Base-by-base conservation (phyloP, 2,888 invertebrate species). In the Galerucella nymphaeae region DNA sequence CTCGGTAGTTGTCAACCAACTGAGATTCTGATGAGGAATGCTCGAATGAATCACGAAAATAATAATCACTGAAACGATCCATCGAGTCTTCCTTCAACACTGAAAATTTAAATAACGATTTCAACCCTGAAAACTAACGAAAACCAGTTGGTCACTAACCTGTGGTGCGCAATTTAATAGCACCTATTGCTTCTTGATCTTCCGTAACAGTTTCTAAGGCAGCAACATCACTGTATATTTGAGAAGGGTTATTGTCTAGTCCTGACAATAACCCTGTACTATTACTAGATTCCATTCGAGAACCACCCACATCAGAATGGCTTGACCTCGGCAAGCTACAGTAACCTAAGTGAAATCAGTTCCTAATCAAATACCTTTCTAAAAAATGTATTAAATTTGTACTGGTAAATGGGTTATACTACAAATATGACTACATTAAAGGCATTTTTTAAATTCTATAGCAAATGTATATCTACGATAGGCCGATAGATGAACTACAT, bases 311-410 rank as follows among this genome's bases (percentile, higher is more conserved):
- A 78, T 93, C 93, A 77, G 93, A 93, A 88, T 95, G 94, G 82
- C 94, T 94, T 71, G 95, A 94, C 77, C 95, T 90, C 41, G 95
- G 95, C 82, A 95, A 88, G 87, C 94, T 95, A 87, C 94, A 94
- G 88, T 95, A 95, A 72, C 94, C 95, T 94, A 74, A 38, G 45
- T 62, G 23, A 55, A 63, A 50, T 23, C 41, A 41, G 4, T 20
- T 30, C 55, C 42, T 38, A 42, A 70, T 45, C n/a, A 38, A 38
- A 38, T 9, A 38, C 30, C 30, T 9, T 13, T 45, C 11, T 14
- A 45, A 45, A 3, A 2, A 45, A 45, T 45, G 11, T 4, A 45
- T 45, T 13, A 13, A 45, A 45, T 45, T 48, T 45, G 45, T 45
- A 13, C 13, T 45, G 14, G 30, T 38, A 38, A 38, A 9, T 1